Conservation (phyloP, 2,797 vertebrate species). For the Micrastur ruficollis region DNA sequence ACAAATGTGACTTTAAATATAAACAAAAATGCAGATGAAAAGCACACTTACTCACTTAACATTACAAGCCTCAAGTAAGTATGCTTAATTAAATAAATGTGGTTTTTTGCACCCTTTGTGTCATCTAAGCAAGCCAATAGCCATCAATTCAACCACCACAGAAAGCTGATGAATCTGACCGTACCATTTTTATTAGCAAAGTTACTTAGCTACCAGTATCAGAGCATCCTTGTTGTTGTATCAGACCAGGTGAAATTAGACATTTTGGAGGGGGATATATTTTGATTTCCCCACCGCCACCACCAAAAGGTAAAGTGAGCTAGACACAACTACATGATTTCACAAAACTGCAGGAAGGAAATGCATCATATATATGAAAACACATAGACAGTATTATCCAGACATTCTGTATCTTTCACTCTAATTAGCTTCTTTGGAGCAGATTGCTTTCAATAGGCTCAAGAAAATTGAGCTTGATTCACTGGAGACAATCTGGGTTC, state of each 20-base stretch:
- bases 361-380: not conserved
- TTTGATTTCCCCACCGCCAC: not conserved
- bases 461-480: constrained; percentile 68
- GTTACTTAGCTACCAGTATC: not conserved
- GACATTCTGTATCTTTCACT: not conserved
- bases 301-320: not conserved
- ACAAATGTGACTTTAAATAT: not conserved
- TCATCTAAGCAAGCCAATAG: not conserved
- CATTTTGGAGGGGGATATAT: not conserved
- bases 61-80: not conserved
- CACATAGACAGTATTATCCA: not conserved
- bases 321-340: not conserved
- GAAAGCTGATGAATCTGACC: not conserved
- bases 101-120: not conserved
- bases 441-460: constrained; percentile 61
- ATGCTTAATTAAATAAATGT: not conserved
- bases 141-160: not conserved
- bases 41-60: not conserved
- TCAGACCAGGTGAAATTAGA: not conserved
- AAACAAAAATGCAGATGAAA: not conserved
- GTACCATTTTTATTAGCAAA: not conserved
- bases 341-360: not conserved
- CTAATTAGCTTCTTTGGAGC: constrained; percentile 68
- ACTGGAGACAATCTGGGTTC: constrained; percentile 62
- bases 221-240: not conserved